Evolutionary conservation across 2,797 vertebrate species (phyloP).

Genomic region (Pipistrellus pipistrellus): DNA sequence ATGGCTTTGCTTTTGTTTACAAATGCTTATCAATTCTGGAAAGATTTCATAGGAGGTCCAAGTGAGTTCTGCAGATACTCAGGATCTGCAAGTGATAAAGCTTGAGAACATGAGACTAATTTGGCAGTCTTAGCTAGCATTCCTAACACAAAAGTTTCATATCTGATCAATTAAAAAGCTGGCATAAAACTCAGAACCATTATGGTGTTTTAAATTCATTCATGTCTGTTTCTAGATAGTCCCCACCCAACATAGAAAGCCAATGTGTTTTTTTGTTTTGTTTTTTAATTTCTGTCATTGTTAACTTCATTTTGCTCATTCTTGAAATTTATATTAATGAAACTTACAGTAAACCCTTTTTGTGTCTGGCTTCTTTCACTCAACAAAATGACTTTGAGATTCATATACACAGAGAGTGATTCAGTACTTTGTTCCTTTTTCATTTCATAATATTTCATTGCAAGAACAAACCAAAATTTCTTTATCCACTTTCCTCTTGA

Average conservation of each 20-base stretch:
- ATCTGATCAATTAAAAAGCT: slow-evolving; percentile 74
- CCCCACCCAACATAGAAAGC: not conserved
- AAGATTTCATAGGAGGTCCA: slow-evolving; percentile 35
- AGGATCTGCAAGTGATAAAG: slow-evolving; percentile 31
- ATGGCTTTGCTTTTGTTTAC: slow-evolving; percentile 16
- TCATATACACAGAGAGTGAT: not conserved
- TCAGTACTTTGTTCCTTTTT: not conserved
- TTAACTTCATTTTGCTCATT: slow-evolving; percentile 30
- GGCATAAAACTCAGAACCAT: slow-evolving; percentile 61
- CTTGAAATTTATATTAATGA: slow-evolving; percentile 57
- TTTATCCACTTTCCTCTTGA: not conserved
- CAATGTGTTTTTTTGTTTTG: not conserved
- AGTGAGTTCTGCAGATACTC: not conserved
- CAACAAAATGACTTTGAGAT: slow-evolving; percentile 8
- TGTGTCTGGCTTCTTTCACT: not conserved
- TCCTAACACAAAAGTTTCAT: slow-evolving; percentile 62
- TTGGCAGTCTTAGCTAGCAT: slow-evolving; percentile 59
- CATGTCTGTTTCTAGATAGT: slow-evolving; percentile 64
- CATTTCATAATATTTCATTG: not conserved
- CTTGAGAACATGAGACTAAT: slow-evolving; percentile 15
- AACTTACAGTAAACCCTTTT: slow-evolving; percentile 50
- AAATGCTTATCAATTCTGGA: slow-evolving; percentile 24
- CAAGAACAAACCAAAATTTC: not conserved
- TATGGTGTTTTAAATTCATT: slow-evolving; percentile 69
- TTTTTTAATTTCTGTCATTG: slow-evolving; percentile 22